Evolutionary conservation across 2,888 invertebrate species (phyloP), one percentile per base, ranked within the genome.

Genomic region (Trimorus sp.): DNA sequence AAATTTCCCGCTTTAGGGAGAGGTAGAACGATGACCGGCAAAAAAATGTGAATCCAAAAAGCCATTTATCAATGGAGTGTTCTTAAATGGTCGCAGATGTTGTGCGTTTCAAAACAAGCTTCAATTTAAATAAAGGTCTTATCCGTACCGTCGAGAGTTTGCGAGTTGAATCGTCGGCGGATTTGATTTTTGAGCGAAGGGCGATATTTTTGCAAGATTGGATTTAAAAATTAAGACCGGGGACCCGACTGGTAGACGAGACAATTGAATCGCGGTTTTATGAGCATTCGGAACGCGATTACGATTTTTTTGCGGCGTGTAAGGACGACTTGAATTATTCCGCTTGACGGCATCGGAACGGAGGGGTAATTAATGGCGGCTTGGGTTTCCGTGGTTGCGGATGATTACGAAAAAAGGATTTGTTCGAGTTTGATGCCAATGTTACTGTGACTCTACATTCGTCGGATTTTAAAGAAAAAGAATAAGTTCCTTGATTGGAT

Each of bases 71-170:
- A 69, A 42, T 54, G 54, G 42, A 9, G 53, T 66, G 54, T 48
- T 75, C 75, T 38, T 68, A 42, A 53, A 48, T 53, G 75, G 45
- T 16, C 37, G n/a, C 75, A 54, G 75, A 68, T 68, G 60, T 66
- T 66, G 48, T 48, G 62, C 54, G 51, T 62, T 62, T 69, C 42
- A 42, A 62, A 62, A 56, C 76, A 69, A 38, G 56, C 45, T 60
- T 68, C 45, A 38, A 62, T 62, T 76, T 76, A 62, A 76, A 69
- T 69, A 54, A 76, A 60, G 38, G 37, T 66, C 59, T 73, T 38
- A 58, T 65, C 63, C 11, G 8, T 58, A 56, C 16, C 6, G 9
- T 9, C 11, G 56, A 26, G 16, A 65, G 48, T 58, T 62, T 54
- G 15, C 54, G 63, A 70, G 51, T 70, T 48, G 38, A 58, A 14